Conservation (phyloP, 1,140 invertebrate species). For the Panulirus ornatus region DNA sequence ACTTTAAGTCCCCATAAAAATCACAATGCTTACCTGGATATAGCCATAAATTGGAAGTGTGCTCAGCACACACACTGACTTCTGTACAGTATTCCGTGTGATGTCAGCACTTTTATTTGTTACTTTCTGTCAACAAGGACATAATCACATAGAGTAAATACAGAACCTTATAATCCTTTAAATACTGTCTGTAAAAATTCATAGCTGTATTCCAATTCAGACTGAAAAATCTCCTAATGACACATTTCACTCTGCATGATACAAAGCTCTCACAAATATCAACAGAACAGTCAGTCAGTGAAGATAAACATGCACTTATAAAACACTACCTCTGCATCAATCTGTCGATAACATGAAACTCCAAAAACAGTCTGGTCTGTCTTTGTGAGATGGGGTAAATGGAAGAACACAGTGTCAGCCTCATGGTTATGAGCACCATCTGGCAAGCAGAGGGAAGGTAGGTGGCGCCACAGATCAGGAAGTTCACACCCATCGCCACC, state of each 20-base stretch:
- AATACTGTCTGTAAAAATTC: neutral
- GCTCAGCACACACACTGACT: slow-evolving; percentile 94
- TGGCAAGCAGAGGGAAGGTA: slow-evolving; percentile 95
- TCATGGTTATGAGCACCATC: slow-evolving; percentile 99
- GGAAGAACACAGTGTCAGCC: slow-evolving; percentile 97
- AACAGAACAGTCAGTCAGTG: neutral
- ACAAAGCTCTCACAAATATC: too few relatives aligned
- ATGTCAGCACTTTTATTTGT: slow-evolving; percentile 97
- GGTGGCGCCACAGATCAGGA: slow-evolving; percentile 94
- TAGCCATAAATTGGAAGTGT: slow-evolving; percentile 93
- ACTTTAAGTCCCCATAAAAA: neutral
- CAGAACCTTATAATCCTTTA: too few relatives aligned
- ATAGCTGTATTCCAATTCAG: too few relatives aligned
- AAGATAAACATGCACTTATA: neutral
- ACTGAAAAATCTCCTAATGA: too few relatives aligned
- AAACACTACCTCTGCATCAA: slow-evolving; percentile 90
- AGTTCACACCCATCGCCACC: slow-evolving; percentile 86
- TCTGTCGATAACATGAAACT: slow-evolving; percentile 98
- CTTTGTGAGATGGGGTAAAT: slow-evolving; percentile 92
- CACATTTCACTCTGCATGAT: too few relatives aligned
- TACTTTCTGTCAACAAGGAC: slow-evolving; percentile 84
- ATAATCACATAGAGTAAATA: too few relatives aligned
- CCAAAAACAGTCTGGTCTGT: slow-evolving; percentile 93
- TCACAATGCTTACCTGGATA: slow-evolving; percentile 83
- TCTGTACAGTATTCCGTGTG: slow-evolving; percentile 96